Percentiles rank a stretch among this genome's conserved stretches.
Evolutionary conservation across 2,797 vertebrate genomes (phyloP).

Genomic region (Ara ararauna): DNA sequence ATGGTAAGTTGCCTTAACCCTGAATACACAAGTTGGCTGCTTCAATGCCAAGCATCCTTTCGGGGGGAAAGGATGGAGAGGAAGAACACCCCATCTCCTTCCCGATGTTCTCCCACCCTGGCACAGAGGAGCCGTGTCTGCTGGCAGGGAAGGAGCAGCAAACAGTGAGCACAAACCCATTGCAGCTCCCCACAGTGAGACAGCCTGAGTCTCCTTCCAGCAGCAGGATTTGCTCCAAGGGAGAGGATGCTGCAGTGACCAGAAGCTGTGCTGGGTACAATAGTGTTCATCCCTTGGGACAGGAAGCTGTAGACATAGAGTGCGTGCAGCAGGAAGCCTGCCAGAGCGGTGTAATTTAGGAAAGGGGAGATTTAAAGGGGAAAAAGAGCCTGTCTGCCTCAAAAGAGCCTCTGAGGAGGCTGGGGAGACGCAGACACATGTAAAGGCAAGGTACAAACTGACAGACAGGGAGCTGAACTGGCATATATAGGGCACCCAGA

Average conservation of each 20-base stretch:
- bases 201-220: not conserved
- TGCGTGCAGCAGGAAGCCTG: not conserved
- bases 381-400: not conserved
- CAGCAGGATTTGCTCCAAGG: not conserved
- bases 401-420: not conserved
- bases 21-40: rapidly evolving
- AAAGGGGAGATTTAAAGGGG: not conserved
- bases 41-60: not conserved
- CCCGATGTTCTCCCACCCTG: not conserved
- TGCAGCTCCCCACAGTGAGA: not conserved
- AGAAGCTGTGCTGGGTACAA: not conserved
- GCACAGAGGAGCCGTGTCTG: not conserved
- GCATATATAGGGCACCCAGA: not conserved
- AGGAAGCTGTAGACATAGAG: not conserved
- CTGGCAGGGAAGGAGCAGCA: not conserved
- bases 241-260: not conserved
- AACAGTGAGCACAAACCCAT: not conserved
- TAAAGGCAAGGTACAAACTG: not conserved
- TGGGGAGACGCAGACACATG: not conserved
- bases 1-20: not conserved
- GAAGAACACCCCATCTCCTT: not conserved
- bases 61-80: not conserved
- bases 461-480: not conserved
- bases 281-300: conserved; percentile 22
- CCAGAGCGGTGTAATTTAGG: not conserved